Evolutionary conservation across 2,888 invertebrate species (phyloP).

Genomic region (Camponotus fellah): DNA sequence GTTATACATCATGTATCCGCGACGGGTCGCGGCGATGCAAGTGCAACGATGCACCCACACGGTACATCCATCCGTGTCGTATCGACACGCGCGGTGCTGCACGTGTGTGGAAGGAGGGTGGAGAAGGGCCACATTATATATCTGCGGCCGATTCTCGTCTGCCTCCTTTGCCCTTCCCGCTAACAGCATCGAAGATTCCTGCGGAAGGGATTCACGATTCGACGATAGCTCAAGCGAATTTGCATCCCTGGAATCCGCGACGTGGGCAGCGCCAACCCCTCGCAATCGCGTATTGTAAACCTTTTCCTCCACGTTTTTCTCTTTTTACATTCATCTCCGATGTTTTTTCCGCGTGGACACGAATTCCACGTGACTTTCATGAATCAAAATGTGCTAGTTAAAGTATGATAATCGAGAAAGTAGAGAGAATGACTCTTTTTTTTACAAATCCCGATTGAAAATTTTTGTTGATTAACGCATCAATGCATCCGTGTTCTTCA

Average conservation of each 20-base stretch:
- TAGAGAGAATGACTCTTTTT: neutral
- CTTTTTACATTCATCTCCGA: conserved; percentile 27
- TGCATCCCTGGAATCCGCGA: conserved; percentile 85
- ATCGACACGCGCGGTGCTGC: conserved; percentile 26
- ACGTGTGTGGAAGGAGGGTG: conserved; percentile 24
- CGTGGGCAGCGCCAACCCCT: conserved; percentile 74
- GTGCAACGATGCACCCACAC: conserved; percentile 72
- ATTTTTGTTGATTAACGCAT: neutral
- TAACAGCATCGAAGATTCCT: conserved; percentile 40
- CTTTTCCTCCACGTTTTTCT: conserved; percentile 20
- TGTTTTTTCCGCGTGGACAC: conserved; percentile 57
- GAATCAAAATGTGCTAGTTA: conserved; percentile 52
- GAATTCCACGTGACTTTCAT: conserved; percentile 66
- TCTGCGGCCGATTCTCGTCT: conserved; percentile 53
- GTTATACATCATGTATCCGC: conserved; percentile 81
- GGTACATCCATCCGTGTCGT: conserved; percentile 48
- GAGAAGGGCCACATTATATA: conserved; percentile 7
- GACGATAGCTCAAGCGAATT: conserved; percentile 84
- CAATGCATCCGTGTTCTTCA: conserved; percentile 8
- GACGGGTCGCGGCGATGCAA: conserved; percentile 73
- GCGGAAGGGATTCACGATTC: conserved; percentile 82
- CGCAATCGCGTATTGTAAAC: conserved; percentile 20
- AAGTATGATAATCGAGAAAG: conserved; percentile 15
- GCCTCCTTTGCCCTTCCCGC: conserved; percentile 43
- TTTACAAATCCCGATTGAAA: neutral